These are phyloP conservation scores for Leptopilina boulardi DNA, from an alignment of 1,140 invertebrate species.

Conservation along the genomic window DNA sequence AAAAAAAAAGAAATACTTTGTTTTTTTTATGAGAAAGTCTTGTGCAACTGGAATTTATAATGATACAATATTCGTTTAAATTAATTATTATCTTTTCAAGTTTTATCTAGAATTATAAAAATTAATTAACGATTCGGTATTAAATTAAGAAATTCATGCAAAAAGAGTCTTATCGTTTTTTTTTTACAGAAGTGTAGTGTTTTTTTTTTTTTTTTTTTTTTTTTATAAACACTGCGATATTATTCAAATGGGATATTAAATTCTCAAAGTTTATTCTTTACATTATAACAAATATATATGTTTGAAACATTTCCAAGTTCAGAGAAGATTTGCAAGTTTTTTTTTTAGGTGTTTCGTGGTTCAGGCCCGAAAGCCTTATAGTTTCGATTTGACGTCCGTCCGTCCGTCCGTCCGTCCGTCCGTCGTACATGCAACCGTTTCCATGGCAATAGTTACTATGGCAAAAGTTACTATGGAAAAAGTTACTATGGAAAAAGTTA, in stretches of 20 bases:
- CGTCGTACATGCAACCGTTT: too few relatives aligned
- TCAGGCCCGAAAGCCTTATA: too few relatives aligned
- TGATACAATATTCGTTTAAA: background rate
- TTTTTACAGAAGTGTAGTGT: background rate
- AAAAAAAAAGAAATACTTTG: background rate
- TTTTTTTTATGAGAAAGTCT: conserved; percentile 8
- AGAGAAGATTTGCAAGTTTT: conserved; percentile 10
- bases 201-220: too few relatives aligned
- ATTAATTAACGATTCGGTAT: conserved; percentile 7
- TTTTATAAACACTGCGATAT: background rate
- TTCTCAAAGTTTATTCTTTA: background rate
- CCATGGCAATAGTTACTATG: too few relatives aligned
- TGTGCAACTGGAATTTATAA: conserved; percentile 11
- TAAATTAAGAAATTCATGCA: background rate
- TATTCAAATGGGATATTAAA: background rate
- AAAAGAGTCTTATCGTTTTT: background rate
- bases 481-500: too few relatives aligned
- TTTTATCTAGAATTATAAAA: background rate
- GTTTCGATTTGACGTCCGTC: too few relatives aligned
- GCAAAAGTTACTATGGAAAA: too few relatives aligned
- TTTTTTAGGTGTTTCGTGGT: too few relatives aligned
- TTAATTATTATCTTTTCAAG: background rate
- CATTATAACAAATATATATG: background rate
- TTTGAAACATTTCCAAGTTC: background rate
- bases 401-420: too few relatives aligned